Percentiles rank a stretch among this genome's conserved stretches.
Evolutionary conservation across 1,140 invertebrate species (phyloP).

Genomic region (Halictus rubicundus): DNA sequence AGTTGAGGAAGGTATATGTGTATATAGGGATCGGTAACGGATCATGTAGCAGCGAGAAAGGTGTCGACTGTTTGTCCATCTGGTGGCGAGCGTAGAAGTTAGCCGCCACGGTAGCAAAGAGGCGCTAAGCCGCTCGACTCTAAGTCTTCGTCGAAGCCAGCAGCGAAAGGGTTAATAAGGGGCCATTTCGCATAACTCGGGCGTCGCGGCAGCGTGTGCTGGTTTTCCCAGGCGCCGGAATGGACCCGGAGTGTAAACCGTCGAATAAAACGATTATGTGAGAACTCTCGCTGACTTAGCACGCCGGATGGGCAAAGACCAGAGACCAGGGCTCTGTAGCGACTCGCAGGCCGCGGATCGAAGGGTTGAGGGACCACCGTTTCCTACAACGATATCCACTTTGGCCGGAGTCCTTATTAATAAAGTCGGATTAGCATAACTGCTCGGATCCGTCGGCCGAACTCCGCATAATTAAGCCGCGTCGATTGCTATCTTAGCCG

Average conservation of each 20-base stretch:
- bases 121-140: not conserved
- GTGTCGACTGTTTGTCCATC: too few relatives aligned
- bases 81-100: too few relatives aligned
- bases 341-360: constrained; percentile 41
- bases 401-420: constrained; percentile 73
- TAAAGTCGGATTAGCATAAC: constrained; percentile 75
- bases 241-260: constrained; percentile 55
- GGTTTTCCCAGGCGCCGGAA: constrained; percentile 60
- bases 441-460: constrained; percentile 63
- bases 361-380: constrained; percentile 69
- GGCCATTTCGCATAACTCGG: constrained; percentile 53
- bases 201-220: constrained; percentile 32
- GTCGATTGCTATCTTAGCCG: constrained; percentile 62
- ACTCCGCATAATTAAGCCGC: constrained; percentile 67
- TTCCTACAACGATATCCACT: constrained; percentile 69
- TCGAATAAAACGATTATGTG: constrained; percentile 74
- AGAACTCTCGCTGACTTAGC: constrained; percentile 70
- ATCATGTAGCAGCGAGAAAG: too few relatives aligned
- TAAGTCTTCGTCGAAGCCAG: not conserved
- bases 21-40: too few relatives aligned
- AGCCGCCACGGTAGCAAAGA: too few relatives aligned
- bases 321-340: constrained; percentile 17
- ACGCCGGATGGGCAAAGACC: constrained; percentile 46
- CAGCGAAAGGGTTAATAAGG: constrained; percentile 43
- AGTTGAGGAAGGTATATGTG: too few relatives aligned